Percentiles rank a stretch among this genome's conserved stretches.
phyloP scores from a whole-genome alignment of 1,140 invertebrate species.

The Hypsibius dujardini region DNA sequence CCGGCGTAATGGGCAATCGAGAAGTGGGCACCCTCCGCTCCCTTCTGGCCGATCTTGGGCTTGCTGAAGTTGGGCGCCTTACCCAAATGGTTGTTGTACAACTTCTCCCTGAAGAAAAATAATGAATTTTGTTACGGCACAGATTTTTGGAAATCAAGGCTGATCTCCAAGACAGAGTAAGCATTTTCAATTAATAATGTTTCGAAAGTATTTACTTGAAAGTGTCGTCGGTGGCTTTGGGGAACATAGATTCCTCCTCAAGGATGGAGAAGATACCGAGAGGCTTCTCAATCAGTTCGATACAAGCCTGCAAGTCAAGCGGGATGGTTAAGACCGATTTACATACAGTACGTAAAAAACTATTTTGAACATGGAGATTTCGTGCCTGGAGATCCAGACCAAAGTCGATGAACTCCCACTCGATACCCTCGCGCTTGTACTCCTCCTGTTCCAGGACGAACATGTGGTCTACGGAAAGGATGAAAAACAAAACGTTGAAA shows the following conservation, averaged over 20 bases:
- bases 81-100: conserved; percentile 25
- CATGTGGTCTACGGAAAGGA: conserved; percentile 57
- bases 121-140: too few relatives aligned
- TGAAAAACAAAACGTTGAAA: too few relatives aligned
- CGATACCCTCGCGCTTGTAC: conserved; percentile 90
- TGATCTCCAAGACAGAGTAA: too few relatives aligned
- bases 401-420: conserved; percentile 98
- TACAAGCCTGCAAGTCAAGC: conserved; percentile 42
- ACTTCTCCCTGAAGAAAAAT: conserved; percentile 15
- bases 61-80: conserved; percentile 18
- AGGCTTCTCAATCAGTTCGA: conserved; percentile 88
- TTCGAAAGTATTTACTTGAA: conserved; percentile 24
- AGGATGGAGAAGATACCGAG: conserved; percentile 32
- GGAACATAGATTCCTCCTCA: conserved; percentile 43
- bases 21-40: conserved; percentile 69
- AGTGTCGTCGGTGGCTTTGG: conserved; percentile 39
- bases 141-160: too few relatives aligned
- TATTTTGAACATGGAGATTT: background rate
- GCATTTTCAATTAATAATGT: too few relatives aligned
- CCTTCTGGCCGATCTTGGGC: conserved; percentile 44
- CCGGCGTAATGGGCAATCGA: conserved; percentile 33
- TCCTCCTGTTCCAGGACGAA: conserved; percentile 99
- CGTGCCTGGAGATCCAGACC: conserved; percentile 88
- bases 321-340: too few relatives aligned
- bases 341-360: too few relatives aligned